Percentiles rank a stretch among this genome's conserved stretches.
phyloP scores from a whole-genome alignment of 2,888 invertebrate species.

The Eupithecia vulgata region DNA sequence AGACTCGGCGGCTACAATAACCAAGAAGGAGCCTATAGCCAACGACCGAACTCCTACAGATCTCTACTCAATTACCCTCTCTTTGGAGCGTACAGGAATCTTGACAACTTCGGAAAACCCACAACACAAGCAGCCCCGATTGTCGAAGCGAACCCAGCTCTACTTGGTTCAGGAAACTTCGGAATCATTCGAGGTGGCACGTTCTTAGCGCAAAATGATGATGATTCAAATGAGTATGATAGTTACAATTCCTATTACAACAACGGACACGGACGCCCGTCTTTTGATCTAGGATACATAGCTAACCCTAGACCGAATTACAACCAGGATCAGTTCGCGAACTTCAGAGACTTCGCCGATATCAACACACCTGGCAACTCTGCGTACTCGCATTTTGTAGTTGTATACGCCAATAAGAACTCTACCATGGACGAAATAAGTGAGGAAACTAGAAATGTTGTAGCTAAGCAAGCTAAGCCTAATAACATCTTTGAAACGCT shows the following conservation, averaged over 20 bases:
- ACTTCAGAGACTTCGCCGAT: constrained; percentile 95
- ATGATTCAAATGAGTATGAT: constrained; percentile 82
- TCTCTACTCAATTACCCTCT: constrained; percentile 77
- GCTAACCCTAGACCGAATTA: constrained; percentile 90
- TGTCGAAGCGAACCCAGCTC: constrained; percentile 83
- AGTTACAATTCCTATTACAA: constrained; percentile 85
- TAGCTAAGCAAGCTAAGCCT: constrained; percentile 77
- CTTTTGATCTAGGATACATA: constrained; percentile 83
- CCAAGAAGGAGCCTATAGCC: constrained; percentile 85
- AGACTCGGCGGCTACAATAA: constrained; percentile 85
- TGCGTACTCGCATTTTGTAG: constrained; percentile 92
- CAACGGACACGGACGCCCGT: constrained; percentile 89
- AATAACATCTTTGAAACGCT: constrained; percentile 93
- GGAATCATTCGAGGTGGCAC: constrained; percentile 94
- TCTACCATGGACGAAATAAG: constrained; percentile 85
- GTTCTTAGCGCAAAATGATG: constrained; percentile 90
- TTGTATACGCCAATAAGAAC: constrained; percentile 93
- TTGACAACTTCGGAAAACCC: constrained; percentile 72
- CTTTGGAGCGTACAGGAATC: constrained; percentile 70
- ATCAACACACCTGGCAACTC: constrained; percentile 92
- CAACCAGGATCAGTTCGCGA: constrained; percentile 93
- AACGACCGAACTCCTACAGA: constrained; percentile 81
- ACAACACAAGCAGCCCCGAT: constrained; percentile 70
- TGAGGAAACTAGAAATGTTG: constrained; percentile 70
- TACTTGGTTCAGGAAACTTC: constrained; percentile 93